phyloP scores from a whole-genome alignment of 2,113 vertebrate genomes.

The Chloropsis cyanopogon region DNA sequence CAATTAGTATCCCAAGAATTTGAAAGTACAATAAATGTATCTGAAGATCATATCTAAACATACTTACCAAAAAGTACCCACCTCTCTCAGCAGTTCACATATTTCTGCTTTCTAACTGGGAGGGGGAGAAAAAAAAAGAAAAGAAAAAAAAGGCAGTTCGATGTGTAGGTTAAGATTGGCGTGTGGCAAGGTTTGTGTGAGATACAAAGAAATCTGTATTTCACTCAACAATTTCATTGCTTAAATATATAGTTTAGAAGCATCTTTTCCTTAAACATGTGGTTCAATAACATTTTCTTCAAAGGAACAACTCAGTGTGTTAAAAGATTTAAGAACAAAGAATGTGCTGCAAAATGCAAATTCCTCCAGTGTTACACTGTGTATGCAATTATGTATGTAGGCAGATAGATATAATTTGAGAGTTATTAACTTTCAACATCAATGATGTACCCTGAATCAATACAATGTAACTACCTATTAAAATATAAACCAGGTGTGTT shows the following conservation, averaged over 20 bases:
- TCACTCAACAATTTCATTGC: constrained; percentile 50
- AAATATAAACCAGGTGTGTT: constrained; percentile 63
- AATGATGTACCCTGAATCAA: constrained; percentile 61
- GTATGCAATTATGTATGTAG: constrained; percentile 60
- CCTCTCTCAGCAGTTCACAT: constrained; percentile 29
- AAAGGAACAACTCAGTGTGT: constrained; percentile 55
- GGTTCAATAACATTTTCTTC: constrained; percentile 56
- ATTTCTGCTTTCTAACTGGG: constrained; percentile 43
- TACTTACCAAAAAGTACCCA: constrained; percentile 44
- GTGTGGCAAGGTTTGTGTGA: constrained; percentile 26
- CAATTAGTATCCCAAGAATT: constrained; percentile 29
- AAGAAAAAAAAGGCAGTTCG: not conserved
- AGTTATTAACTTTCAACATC: constrained; percentile 67
- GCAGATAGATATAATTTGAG: constrained; percentile 68
- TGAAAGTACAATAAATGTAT: constrained; percentile 48
- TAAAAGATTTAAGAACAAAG: constrained; percentile 68
- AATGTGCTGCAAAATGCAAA: constrained; percentile 64
- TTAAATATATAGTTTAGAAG: constrained; percentile 62
- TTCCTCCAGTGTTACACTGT: constrained; percentile 43
- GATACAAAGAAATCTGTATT: constrained; percentile 53
- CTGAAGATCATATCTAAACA: constrained; percentile 54
- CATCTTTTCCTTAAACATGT: constrained; percentile 58
- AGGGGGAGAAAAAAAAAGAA: fast-evolving
- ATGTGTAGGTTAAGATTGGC: constrained; percentile 35
- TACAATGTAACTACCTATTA: constrained; percentile 55